Percentiles rank a stretch among this genome's conserved stretches.
Conservation (phyloP, 2,113 vertebrate genomes). For the Lipotes vexillifer region DNA sequence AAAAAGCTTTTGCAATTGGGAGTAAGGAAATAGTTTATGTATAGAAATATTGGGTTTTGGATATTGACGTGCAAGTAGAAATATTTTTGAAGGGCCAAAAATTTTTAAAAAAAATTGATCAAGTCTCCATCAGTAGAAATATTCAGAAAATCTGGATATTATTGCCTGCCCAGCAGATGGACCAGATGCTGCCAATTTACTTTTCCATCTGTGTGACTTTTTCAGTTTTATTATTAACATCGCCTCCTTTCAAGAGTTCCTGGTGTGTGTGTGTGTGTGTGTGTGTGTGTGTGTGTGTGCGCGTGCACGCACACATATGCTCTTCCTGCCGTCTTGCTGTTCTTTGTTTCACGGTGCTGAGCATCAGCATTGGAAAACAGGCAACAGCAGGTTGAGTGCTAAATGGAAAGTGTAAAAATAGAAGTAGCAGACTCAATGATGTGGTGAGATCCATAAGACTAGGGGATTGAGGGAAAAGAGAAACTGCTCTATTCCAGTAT, state of each 20-base stretch:
- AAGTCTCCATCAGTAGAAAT: neutral
- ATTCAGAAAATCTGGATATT: neutral
- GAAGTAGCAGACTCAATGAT: neutral
- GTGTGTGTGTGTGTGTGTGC: neutral
- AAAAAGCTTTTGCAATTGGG: neutral
- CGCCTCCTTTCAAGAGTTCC: neutral
- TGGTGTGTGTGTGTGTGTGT: neutral
- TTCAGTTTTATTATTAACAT: neutral
- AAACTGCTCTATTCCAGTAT: neutral
- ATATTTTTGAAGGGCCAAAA: neutral
- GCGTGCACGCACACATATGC: accelerated
- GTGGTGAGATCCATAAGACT: neutral
- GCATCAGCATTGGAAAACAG: neutral
- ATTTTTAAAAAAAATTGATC: neutral
- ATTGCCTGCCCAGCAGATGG: neutral
- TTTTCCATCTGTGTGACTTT: neutral
- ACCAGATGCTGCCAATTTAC: neutral
- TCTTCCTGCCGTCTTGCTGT: neutral
- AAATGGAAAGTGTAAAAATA: conserved; percentile 32
- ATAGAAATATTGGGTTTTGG: neutral
- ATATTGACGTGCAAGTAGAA: neutral
- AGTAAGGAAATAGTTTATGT: neutral
- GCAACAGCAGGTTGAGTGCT: conserved; percentile 4
- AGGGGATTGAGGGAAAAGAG: neutral
- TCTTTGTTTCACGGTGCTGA: neutral